Percentiles rank a stretch among this genome's conserved stretches.
phyloP scores from a whole-genome alignment of 2,888 invertebrate species.

The Sialis fuliginosa region DNA sequence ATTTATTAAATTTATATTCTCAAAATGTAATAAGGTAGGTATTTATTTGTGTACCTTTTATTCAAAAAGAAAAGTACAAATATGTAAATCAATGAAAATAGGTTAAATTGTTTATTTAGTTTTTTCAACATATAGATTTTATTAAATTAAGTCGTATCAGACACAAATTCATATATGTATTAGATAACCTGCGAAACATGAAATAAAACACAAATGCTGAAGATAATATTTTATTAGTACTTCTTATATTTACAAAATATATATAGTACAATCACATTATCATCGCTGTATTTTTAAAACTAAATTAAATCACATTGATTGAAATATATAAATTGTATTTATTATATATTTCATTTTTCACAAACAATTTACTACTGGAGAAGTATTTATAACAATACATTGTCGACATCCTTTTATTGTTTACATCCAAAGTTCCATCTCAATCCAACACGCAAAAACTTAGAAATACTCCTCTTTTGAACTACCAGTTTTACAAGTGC shows the following conservation, averaged over 20 bases:
- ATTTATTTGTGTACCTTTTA: no score
- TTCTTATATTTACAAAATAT: constrained; percentile 4
- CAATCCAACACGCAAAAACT: no score
- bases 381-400: neutral
- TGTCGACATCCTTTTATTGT: neutral
- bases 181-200: neutral
- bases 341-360: neutral
- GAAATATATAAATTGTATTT: neutral
- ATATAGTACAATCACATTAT: constrained; percentile 5
- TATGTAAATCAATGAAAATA: neutral
- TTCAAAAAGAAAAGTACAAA: no score
- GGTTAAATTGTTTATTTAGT: neutral
- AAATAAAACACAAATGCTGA: neutral
- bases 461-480: no score
- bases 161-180: neutral
- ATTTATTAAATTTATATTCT: no score
- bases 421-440: no score
- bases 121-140: neutral
- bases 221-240: constrained; percentile 2
- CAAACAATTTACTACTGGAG: constrained; percentile 1
- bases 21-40: no score
- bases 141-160: neutral
- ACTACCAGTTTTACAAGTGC: no score
- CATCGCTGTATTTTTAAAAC: neutral
- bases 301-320: constrained; percentile 4